A percentile compares a stretch with the other conserved stretches of the same genome.
Conservation (phyloP, 2,797 vertebrate species). For the Lateolabrax maculatus region DNA sequence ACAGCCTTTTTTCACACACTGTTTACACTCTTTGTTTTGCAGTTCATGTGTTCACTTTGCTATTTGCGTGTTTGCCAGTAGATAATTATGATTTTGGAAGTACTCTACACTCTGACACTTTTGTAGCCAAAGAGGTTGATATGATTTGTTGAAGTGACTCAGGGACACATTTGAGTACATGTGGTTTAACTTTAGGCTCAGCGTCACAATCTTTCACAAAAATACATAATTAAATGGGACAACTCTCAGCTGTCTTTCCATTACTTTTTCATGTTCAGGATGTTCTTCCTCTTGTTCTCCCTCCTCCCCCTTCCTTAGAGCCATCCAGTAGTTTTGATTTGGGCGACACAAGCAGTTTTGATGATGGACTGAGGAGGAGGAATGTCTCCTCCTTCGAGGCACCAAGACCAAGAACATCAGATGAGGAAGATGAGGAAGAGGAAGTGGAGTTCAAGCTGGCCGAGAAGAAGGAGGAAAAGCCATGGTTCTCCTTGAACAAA, state of each 20-base stretch:
- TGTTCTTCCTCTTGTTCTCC: background rate
- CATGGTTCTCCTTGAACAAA: slow-evolving; percentile 81
- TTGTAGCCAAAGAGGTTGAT: slow-evolving; percentile 28
- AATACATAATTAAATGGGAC: slow-evolving; percentile 1
- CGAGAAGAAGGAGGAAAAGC: slow-evolving; percentile 78
- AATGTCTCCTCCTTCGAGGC: slow-evolving; percentile 66
- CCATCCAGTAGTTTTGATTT: slow-evolving; percentile 50
- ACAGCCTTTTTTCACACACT: slow-evolving; percentile 20
- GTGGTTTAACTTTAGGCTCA: slow-evolving; percentile 48
- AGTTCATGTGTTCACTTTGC: slow-evolving; percentile 27
- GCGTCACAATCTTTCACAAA: slow-evolving; percentile 25
- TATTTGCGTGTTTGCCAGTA: slow-evolving; percentile 38
- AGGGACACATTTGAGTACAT: slow-evolving; percentile 23
- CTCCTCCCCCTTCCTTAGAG: slow-evolving; percentile 46
- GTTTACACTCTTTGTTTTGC: slow-evolving; percentile 50
- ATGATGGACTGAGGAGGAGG: slow-evolving; percentile 80
- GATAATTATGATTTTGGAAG: slow-evolving; percentile 53
- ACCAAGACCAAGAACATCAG: slow-evolving; percentile 74
- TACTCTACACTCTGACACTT: slow-evolving; percentile 25
- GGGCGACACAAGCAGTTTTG: slow-evolving; percentile 53
- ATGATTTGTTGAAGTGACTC: slow-evolving; percentile 48
- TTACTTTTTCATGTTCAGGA: slow-evolving; percentile 3
- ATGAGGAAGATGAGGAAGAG: slow-evolving; percentile 85
- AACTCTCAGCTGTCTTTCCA: background rate
- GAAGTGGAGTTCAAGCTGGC: slow-evolving; percentile 79